Conservation (phyloP, 2,113 vertebrate genomes). For the Chlamydotis undulata region DNA sequence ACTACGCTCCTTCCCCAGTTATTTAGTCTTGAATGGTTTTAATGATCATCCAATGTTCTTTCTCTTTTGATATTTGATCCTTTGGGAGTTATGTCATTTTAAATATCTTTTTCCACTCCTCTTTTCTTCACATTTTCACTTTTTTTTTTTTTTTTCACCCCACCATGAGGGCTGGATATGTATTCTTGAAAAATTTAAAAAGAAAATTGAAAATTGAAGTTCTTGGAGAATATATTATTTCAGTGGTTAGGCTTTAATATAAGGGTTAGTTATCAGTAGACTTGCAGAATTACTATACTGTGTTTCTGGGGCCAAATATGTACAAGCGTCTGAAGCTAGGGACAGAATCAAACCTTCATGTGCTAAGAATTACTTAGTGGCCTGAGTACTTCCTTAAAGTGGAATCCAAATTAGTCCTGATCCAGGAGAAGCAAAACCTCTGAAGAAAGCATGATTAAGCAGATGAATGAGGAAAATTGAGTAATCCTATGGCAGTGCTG, state of each 20-base stretch:
- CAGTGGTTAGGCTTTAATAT: neutral
- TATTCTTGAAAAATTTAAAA: neutral
- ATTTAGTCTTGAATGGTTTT: neutral
- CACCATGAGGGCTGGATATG: neutral
- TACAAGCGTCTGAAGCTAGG: neutral
- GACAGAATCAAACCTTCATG: neutral
- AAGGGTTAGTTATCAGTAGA: neutral
- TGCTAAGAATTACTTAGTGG: neutral
- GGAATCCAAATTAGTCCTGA: neutral
- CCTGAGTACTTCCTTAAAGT: neutral
- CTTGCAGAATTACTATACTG: neutral
- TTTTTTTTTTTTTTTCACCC: neutral
- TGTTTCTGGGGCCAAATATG: neutral
- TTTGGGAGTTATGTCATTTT: rapidly evolving
- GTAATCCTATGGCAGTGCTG: neutral
- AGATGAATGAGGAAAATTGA: neutral
- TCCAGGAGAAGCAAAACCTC: neutral
- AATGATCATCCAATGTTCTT: neutral
- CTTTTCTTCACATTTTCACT: neutral
- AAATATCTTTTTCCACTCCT: rapidly evolving
- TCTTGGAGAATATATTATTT: neutral
- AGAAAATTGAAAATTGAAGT: neutral
- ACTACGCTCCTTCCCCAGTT: neutral
- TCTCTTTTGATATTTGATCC: neutral
- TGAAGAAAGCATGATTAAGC: neutral